These are phyloP conservation scores for Elmis aenea DNA, from an alignment of 2,888 invertebrate species.

Conservation along the genomic window DNA sequence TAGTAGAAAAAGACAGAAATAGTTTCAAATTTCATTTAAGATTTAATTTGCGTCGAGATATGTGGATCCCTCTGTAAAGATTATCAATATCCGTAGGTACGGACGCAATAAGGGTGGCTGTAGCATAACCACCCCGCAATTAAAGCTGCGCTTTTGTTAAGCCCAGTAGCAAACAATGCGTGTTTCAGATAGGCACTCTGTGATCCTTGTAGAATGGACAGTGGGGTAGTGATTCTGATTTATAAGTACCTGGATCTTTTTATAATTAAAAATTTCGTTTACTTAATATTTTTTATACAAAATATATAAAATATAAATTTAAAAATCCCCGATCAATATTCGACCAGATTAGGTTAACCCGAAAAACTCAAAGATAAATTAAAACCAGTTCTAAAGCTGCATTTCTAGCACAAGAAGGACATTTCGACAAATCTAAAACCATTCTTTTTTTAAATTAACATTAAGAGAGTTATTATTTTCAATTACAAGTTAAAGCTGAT, in stretches of 20 bases:
- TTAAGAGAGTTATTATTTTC: no score
- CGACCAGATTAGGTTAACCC: no score
- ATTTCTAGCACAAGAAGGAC: no score
- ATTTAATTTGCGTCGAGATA: constrained; percentile 47
- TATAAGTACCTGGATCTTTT: constrained; percentile 44
- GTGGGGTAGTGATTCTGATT: constrained; percentile 35
- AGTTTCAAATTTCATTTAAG: constrained; percentile 49
- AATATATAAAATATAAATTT: no score
- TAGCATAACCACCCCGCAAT: constrained; percentile 34
- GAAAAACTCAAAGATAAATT: no score
- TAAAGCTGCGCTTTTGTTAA: constrained; percentile 44
- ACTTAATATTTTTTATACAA: constrained; percentile 8
- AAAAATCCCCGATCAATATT: no score
- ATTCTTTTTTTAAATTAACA: no score
- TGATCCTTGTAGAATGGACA: constrained; percentile 40
- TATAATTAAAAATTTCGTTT: constrained; percentile 43
- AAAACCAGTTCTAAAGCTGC: no score
- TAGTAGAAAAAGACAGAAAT: constrained; percentile 33
- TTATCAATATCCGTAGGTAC: constrained; percentile 26
- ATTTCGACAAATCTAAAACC: no score
- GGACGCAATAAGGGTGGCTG: constrained; percentile 26
- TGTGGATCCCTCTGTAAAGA: constrained; percentile 41
- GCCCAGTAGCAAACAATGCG: constrained; percentile 43
- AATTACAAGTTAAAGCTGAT: no score
- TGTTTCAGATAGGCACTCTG: constrained; percentile 36